phyloP scores from a whole-genome alignment of 2,113 vertebrate species.

The Mus spicilegus region DNA sequence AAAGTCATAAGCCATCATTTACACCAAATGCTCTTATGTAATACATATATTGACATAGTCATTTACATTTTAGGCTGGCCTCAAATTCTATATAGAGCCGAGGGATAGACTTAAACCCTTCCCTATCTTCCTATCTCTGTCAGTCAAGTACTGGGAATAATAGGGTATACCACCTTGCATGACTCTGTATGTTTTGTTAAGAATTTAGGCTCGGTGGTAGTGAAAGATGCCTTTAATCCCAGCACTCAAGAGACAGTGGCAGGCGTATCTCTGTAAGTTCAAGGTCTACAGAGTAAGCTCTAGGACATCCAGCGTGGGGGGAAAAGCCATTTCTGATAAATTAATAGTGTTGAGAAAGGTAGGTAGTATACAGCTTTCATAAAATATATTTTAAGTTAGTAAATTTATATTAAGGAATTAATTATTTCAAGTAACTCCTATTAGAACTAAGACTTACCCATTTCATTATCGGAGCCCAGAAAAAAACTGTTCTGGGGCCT shows the following conservation, averaged over 20 bases:
- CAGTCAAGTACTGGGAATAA: neutral
- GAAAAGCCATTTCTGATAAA: neutral
- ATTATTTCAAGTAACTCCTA: neutral
- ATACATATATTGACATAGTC: neutral
- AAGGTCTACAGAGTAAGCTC: neutral
- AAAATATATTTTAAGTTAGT: constrained; percentile 15
- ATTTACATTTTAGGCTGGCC: neutral
- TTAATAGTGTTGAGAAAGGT: neutral
- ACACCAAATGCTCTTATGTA: neutral
- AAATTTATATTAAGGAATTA: constrained; percentile 11
- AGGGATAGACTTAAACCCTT: neutral
- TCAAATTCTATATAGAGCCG: neutral
- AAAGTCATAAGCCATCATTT: neutral
- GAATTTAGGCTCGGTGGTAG: neutral
- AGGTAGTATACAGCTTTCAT: neutral
- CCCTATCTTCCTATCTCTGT: neutral
- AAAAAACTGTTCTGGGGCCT: constrained; percentile 99
- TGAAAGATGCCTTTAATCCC: neutral
- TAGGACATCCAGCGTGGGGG: neutral
- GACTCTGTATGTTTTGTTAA: neutral
- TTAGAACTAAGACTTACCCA: constrained; percentile 90
- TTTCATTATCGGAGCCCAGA: constrained; percentile 99
- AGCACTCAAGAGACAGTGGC: neutral
- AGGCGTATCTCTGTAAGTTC: neutral
- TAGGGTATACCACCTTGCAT: neutral